These are phyloP conservation scores for Coregonus sp. DNA, from an alignment of 2,797 vertebrate genomes.

Conservation along the genomic window DNA sequence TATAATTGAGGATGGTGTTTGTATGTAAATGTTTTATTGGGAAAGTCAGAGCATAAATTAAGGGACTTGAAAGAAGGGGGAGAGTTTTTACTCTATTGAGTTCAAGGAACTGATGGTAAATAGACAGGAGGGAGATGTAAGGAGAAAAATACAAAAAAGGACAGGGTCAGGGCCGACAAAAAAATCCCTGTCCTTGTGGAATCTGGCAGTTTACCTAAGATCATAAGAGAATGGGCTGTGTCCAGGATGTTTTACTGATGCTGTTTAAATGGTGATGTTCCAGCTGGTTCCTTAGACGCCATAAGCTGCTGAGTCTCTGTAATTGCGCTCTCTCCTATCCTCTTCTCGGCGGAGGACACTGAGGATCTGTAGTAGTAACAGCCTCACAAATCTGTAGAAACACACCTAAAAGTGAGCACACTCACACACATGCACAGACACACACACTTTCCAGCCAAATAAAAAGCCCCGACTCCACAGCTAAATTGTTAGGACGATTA, in stretches of 20 bases:
- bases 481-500: neutral
- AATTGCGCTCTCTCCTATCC: neutral
- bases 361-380: conserved; percentile 3
- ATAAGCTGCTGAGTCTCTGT: neutral
- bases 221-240: conserved; percentile 13
- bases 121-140: conserved; percentile 32
- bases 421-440: neutral
- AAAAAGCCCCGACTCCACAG: too few relatives aligned
- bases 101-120: conserved; percentile 49
- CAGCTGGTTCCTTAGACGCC: conserved; percentile 4
- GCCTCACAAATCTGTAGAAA: neutral
- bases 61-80: neutral
- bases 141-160: conserved; percentile 21
- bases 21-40: conserved; percentile 3
- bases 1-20: neutral
- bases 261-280: neutral
- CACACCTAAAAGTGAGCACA: neutral
- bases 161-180: conserved; percentile 16
- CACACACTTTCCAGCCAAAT: neutral
- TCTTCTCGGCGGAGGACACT: neutral
- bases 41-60: neutral
- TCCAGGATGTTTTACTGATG: neutral
- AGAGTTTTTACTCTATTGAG: neutral
- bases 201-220: neutral
- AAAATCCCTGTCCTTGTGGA: conserved; percentile 23